These are phyloP conservation scores for Dendroctonus valens DNA, from an alignment of 1,140 invertebrate genomes.

Conservation along the genomic window DNA sequence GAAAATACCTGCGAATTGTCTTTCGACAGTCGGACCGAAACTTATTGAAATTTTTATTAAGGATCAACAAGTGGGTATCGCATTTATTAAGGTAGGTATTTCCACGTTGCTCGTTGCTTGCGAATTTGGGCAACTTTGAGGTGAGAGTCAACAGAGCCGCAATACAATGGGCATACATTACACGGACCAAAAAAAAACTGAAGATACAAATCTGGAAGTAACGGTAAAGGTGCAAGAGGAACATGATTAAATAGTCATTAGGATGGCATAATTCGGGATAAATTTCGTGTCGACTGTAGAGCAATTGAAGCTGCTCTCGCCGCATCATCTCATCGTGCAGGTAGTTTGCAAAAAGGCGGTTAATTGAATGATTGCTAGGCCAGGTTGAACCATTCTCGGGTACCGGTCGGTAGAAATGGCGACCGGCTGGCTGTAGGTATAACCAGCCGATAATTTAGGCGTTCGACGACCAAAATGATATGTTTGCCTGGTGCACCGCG, in stretches of 20 bases:
- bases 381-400: not conserved
- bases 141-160: too few species aligned
- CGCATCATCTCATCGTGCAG: not conserved
- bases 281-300: slow-evolving; percentile 1
- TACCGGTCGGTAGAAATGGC: slow-evolving; percentile 19
- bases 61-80: too few species aligned
- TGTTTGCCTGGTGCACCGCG: slow-evolving; percentile 9
- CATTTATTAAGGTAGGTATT: too few species aligned
- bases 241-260: slow-evolving; percentile 24
- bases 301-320: too few species aligned
- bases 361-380: slow-evolving; percentile 29
- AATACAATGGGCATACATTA: too few species aligned
- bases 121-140: too few species aligned
- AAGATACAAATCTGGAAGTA: slow-evolving; percentile 4
- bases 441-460: slow-evolving; percentile 29
- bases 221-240: slow-evolving; percentile 3
- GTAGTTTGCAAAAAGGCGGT: slow-evolving; percentile 12
- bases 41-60: not conserved
- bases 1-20: slow-evolving; percentile 22
- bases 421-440: slow-evolving; percentile 21
- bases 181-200: not conserved
- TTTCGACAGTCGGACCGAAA: not conserved
- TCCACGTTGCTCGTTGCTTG: too few species aligned
- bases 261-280: slow-evolving; percentile 7
- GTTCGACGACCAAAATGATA: slow-evolving; percentile 29